Evolutionary conservation across 2,797 vertebrate genomes (phyloP), one percentile per base, ranked within the genome.

Genomic region (Onychomys arenicola): DNA sequence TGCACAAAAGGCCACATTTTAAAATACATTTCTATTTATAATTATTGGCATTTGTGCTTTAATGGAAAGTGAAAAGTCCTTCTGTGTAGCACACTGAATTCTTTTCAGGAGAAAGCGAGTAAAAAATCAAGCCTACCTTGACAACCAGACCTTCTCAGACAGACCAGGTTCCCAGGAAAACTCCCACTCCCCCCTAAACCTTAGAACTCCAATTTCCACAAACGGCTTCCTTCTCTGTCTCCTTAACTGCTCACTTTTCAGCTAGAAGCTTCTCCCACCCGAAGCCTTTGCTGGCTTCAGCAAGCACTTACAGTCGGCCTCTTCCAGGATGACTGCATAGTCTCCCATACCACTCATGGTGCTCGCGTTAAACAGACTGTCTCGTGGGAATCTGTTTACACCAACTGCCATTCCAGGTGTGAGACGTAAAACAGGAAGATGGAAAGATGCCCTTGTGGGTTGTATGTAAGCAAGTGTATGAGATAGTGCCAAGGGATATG

Each of bases 31-130:
- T 85, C 88, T 94, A 85, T 89, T 63, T 93, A 71, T 89, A 96
- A 93, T 96, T 75, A 92, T 81, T 87, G 94, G 69, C 86, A 82
- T 94, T 86, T 95, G 67, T 34, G 82, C 82, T 65, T 80, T 93
- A 67, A 81, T 37, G 81, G 59, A 92, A 92, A 80, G 61, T 37
- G n/a, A 34, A 87, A 95, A 94, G 81, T 61, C 14, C 65, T 77
- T 17, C 27, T 57, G 82, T 83, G 93, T 86, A 93, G 55, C 59
- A 63, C 13, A n/a, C 2, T 0, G 0, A 78, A 40, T 52, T 55
- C 67, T 49, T 92, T 81, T 84, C 4, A 6, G 80, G n/a, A 61
- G 40, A 85, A 69, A 86, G 16, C 0, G 0, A 12, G 16, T n/a
- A 17, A 34, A 77, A 86, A 73, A 43, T 63, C 59, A 86, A n/a